phyloP scores from a whole-genome alignment of 2,888 invertebrate genomes.

The Drosophila mimetica region DNA sequence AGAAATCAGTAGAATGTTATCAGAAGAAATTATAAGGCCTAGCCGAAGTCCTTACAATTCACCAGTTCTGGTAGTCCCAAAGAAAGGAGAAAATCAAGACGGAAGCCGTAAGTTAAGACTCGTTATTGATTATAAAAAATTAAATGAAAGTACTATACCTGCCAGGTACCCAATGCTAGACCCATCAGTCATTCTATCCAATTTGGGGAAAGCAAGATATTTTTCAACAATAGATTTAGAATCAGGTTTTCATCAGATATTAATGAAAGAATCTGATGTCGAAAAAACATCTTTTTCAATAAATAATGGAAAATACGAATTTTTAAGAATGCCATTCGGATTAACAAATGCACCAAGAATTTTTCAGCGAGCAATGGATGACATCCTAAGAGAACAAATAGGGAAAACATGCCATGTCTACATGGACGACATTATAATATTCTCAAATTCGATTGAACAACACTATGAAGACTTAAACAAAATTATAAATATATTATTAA shows the following conservation, averaged over 20 bases:
- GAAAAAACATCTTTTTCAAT: not conserved
- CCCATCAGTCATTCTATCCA: constrained; percentile 22
- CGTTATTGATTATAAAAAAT: not conserved
- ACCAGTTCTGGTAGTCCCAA: not conserved
- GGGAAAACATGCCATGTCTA: no score
- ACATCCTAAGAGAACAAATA: no score
- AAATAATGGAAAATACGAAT: not conserved
- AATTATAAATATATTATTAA: not conserved
- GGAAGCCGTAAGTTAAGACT: not conserved
- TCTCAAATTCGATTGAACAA: not conserved
- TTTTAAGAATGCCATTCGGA: no score
- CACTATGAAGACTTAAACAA: not conserved
- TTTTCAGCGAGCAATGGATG: no score
- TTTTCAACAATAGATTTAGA: constrained; percentile 1
- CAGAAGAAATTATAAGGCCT: no score
- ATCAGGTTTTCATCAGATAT: not conserved
- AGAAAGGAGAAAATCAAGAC: not conserved
- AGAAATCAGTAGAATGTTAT: no score
- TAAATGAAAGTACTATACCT: constrained; percentile 17
- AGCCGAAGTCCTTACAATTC: no score
- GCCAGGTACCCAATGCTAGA: not conserved
- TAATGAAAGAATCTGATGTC: not conserved
- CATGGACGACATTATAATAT: no score
- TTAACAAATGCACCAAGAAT: no score
- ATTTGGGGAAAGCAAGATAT: constrained; percentile 1